Base-by-base conservation (phyloP, 2,113 vertebrate species). In the Ursus arctos region DNA sequence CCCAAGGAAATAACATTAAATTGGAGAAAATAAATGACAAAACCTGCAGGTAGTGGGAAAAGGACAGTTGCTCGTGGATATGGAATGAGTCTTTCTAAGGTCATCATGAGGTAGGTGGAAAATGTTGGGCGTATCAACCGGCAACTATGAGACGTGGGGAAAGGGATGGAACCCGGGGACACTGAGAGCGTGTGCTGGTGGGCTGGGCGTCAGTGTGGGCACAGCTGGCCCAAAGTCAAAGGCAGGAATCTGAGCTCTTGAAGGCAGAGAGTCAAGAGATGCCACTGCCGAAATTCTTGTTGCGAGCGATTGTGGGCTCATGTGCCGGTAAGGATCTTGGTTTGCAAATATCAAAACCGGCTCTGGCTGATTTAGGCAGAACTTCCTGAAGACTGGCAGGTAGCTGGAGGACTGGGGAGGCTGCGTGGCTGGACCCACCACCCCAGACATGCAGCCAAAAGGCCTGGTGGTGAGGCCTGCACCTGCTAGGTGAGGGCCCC, bases 131-230 rank as follows among this genome's bases (percentile, higher is more conserved):
- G 0, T 65, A n/a, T 49, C 53, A 11, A 8, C 24, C 24, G 24
- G 86, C 12, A 16, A 10, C 43, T 1, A 0, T 40, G 16, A 40
- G 24, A 59, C 33, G 1, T 6, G 22, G 16, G 18, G n/a, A 16
- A 36, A 19, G 16, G 16, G 53, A 47, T 21, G 0, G 40, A 67
- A 80, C 15, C 28, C 21, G 11, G 77, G 43, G 7, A 2, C 1
- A 0, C 92, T 1, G 36, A 15, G 31, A 28, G 16, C 0, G 0
- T 13, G 40, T 28, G 12, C 22, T 33, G 40, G 31, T 6, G 40
- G 19, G 40, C 7, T 21, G 1, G 74, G 40, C 40, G 28, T 16
- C 14, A 9, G 14, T 21, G 15, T 4, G 83, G 49, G 49, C 15
- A 47, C 15, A 28, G 51, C 4, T 18, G 72, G 36, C 2, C 10